Evolutionary conservation across 2,888 invertebrate genomes (phyloP), one percentile per base, ranked within the genome.

Genomic region (Stenoptilia bipunctidactyla): DNA sequence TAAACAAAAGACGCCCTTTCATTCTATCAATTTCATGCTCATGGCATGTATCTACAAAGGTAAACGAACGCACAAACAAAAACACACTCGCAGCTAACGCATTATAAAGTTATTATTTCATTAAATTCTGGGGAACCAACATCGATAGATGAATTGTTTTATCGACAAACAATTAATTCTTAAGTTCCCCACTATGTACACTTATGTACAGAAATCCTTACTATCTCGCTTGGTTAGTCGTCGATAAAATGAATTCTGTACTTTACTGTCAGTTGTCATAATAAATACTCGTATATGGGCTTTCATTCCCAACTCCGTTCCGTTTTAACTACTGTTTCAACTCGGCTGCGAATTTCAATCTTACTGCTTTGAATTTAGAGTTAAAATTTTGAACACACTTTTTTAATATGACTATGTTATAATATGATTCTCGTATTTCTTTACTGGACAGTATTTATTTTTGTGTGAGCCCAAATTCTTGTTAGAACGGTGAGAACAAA

Each of bases 221-320:
- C 61, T 64, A 72, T 65, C 20, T 20, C 20, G 62, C 63, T 59
- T 67, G 61, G 61, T 58, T 57, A 57, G 61, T 60, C 60, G 52
- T 60, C 66, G 76, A 76, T 74, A 70, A 73, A 73, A 79, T 79
- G 71, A 74, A 80, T 75, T 79, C 70, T 72, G 70, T 74, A 73
- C 72, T 73, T 76, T 80, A 77, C 68, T 67, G 67, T 70, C 62
- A 56, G 58, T 73, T 74, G 76, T 76, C 79, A 76, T 76, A 76
- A 76, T 79, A 79, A 79, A 79, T 77, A 79, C 67, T 66, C 57
- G 59, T 68, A 66, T 66, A 72, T 64, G 61, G 66, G 68, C 65
- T 66, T 68, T 65, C 61, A 67, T 72, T 69, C 61, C 53, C 55
- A 64, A 52, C 54, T 60, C 59, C 57, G 61, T 61, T 66, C 53